These are phyloP conservation scores for Axea sp. DNA, from an alignment of 2,888 invertebrate genomes.

Conservation along the genomic window DNA sequence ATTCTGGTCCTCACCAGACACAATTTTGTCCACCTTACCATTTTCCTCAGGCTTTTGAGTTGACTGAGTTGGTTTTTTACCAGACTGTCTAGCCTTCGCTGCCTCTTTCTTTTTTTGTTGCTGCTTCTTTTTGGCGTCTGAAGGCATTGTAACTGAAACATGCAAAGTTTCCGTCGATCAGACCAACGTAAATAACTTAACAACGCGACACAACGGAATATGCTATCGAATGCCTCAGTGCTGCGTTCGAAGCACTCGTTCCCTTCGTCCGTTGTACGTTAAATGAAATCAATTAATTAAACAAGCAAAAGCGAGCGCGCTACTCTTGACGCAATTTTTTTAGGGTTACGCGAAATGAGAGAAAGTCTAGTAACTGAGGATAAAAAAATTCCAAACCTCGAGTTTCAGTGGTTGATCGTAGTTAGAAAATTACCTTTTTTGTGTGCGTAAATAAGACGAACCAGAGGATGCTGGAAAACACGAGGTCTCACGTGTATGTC, in stretches of 20 bases:
- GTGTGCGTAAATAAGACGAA: conserved; percentile 22
- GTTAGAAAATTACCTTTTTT: conserved; percentile 46
- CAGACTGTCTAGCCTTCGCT: conserved; percentile 85
- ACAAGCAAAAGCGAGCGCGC: no score
- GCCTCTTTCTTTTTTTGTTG: conserved; percentile 98
- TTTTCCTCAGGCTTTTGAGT: conserved; percentile 73
- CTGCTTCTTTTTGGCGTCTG: conserved; percentile 98
- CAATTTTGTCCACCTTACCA: conserved; percentile 81
- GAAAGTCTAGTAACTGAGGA: neutral
- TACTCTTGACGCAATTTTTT: neutral
- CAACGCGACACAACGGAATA: no score
- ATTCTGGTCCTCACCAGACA: conserved; percentile 79
- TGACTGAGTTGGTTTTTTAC: conserved; percentile 71
- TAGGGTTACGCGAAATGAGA: neutral
- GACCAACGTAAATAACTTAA: neutral
- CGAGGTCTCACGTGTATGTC: conserved; percentile 49
- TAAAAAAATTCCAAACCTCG: neutral
- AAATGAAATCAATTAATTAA: conserved; percentile 7
- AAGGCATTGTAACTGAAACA: conserved; percentile 88
- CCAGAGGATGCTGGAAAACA: conserved; percentile 34
- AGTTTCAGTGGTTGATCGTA: neutral
- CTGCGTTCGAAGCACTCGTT: no score
- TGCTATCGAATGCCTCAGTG: no score
- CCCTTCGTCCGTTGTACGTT: no score
- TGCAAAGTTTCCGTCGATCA: no score